Evolutionary conservation across 2,888 invertebrate genomes (phyloP), one percentile per base, ranked within the genome.

Genomic region (Dynastes maya): DNA sequence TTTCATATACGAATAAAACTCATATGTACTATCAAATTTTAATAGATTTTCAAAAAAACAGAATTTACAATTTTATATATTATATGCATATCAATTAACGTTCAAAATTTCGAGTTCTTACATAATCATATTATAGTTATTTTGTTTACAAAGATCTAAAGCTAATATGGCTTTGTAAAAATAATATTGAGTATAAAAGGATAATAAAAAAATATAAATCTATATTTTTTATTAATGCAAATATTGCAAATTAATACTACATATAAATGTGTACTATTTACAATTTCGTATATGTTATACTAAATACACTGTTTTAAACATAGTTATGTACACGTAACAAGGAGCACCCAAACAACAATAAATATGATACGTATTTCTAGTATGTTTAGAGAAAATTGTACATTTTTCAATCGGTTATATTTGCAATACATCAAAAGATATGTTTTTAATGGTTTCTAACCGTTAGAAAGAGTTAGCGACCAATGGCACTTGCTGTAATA

Each of bases 151-250:
- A 55, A 71, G 37, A 71, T 45, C 71, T 71, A 71, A 71, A 29
- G 32, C 71, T 71, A 71, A 71, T 71, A 71, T 71, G 71, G 71
- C 71, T 71, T 55, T 71, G 53, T 71, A 71, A 71, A 71, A 58
- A 71, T 53, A 32, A 29, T 71, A n/a, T 13, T 37, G 32, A 65
- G 16, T 37, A 65, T 37, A 16, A 55, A 55, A 71, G 53, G 55
- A 37, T 22, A 53, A 37, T 71, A 45, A 32, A 16, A 71, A 71
- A 71, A 71, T 70, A 71, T 71, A 71, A 55, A 55, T 71, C 55
- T 68, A 68, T 68, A 22, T 45, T 45, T 37, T 51, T 37, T 68
- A 13, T 55, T 22, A 55, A 55, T 55, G 55, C 22, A 55, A 16
- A 16, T 55, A 55, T n/a, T 55, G 6, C 6, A 55, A 55, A 22